Percentiles rank a stretch among this genome's conserved stretches.
Conservation (phyloP, 92 coral and sea anemone genomes). For the Porites evermanni region DNA sequence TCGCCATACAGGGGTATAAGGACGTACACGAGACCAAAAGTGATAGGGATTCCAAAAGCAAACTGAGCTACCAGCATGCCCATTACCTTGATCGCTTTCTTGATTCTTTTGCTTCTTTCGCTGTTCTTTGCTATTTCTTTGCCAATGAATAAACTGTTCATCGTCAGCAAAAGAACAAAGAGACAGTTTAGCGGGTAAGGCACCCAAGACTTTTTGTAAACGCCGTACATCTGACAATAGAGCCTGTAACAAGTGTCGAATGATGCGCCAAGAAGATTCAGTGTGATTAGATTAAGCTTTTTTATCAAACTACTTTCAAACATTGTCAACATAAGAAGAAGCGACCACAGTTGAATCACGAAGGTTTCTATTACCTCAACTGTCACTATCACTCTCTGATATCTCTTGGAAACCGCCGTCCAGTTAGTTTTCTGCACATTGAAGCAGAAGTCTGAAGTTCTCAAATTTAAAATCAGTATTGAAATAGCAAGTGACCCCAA, state of each 20-base stretch:
- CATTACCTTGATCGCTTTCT: constrained; percentile 12
- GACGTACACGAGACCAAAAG: not conserved
- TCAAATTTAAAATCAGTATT: constrained; percentile 55
- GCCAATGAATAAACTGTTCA: constrained; percentile 40
- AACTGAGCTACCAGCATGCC: constrained; percentile 37
- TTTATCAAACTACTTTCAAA: too few relatives aligned
- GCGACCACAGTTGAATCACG: too few relatives aligned
- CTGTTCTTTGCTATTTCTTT: too few relatives aligned
- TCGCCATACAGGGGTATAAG: not conserved
- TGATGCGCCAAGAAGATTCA: constrained; percentile 61
- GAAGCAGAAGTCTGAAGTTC: constrained; percentile 63
- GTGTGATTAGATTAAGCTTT: not conserved
- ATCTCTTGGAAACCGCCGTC: constrained; percentile 39
- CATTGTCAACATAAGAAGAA: not conserved
- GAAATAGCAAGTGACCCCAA: constrained; percentile 14
- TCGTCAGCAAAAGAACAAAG: constrained; percentile 15
- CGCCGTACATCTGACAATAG: constrained; percentile 48
- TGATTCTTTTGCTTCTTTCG: too few relatives aligned
- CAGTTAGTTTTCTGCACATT: constrained; percentile 7
- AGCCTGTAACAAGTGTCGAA: constrained; percentile 57
- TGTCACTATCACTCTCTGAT: too few relatives aligned
- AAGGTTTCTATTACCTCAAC: too few relatives aligned
- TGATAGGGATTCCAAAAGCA: constrained; percentile 31
- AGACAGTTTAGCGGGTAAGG: constrained; percentile 45
- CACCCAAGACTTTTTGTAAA: constrained; percentile 55